phyloP scores from a whole-genome alignment of 2,113 vertebrate species.

The Cygnus atratus region DNA sequence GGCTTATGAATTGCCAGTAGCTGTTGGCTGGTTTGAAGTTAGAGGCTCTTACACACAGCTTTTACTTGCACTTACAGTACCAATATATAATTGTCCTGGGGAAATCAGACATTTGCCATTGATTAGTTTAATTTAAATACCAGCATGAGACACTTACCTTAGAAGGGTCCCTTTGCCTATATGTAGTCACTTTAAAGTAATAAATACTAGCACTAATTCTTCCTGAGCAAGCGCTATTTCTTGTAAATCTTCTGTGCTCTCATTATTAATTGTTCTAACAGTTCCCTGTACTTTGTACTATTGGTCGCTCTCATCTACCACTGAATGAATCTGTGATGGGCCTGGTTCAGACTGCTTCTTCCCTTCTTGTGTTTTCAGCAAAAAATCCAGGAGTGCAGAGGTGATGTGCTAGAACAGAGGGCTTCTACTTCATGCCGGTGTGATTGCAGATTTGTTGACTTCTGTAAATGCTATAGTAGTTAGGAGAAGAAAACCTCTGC shows the following conservation, averaged over 20 bases:
- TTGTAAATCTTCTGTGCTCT: neutral
- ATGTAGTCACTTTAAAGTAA: neutral
- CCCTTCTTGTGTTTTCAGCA: neutral
- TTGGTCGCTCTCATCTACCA: neutral
- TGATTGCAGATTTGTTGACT: neutral
- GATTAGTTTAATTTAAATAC: neutral
- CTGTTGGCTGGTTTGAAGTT: neutral
- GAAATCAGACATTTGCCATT: neutral
- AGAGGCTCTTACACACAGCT: fast-evolving
- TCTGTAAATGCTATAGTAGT: neutral
- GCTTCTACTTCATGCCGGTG: neutral
- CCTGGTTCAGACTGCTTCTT: neutral
- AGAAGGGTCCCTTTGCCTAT: neutral
- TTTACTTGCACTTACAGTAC: neutral
- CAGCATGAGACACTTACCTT: neutral
- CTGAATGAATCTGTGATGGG: neutral
- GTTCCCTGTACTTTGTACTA: neutral
- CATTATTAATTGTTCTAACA: neutral
- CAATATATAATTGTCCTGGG: neutral
- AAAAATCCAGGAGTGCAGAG: neutral
- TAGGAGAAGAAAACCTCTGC: neutral
- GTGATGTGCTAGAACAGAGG: neutral
- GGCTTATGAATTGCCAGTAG: neutral
- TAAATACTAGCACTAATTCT: neutral
- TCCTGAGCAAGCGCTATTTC: neutral